Base-by-base conservation (phyloP, 1,140 invertebrate species). In the Helicoverpa armigera region DNA sequence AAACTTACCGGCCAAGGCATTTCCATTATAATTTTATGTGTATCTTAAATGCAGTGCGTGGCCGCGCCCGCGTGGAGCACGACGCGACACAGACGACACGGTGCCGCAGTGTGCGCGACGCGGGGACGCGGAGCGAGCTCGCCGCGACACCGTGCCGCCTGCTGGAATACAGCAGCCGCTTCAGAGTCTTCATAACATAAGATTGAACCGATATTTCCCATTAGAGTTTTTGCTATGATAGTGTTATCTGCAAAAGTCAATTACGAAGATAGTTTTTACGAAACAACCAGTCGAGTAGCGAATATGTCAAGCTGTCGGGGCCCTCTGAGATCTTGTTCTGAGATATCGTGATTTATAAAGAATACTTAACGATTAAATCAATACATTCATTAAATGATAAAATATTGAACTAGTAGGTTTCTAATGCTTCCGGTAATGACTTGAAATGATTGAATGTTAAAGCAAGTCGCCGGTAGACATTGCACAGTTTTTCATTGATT, bases 161-260 rank as follows among this genome's bases (percentile, higher is more conserved):
- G 73, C n/a, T 61, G 73, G 35, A 75, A 75, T 18, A 18, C 73
- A 29, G 12, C 14, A 14, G 18, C 10, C 43, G n/a, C 18, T 63
- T 76, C 58, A 5, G 18, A 43, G 60, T 43, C 65, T 18, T 50
- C 43, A 63, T 76, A 63, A 76, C 53, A 53, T 61, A 18, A 63
- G 43, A 63, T 54, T 67, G 60, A 54, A 72, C 12, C 75, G 50
- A 77, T 54, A 77, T 65, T 31, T 65, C 51, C 58, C 56, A 75
- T 77, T 67, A 53, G 50, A 13, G 29, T 77, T 77, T 77, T 77
- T 72, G 69, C 18, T 31, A 4, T n/a, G 61, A 48, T 51, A 31
- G 29, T 61, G n/a, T 75, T 75, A 75, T 75, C 73, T 61, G 73
- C 56, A 75, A 61, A 61, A 61, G 73, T 75, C 73, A 75, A 75